Percentiles rank a stretch among this genome's conserved stretches.
These are phyloP conservation scores for Tetragonula clypearis DNA, from an alignment of 1,140 invertebrate genomes.

Conservation along the genomic window DNA sequence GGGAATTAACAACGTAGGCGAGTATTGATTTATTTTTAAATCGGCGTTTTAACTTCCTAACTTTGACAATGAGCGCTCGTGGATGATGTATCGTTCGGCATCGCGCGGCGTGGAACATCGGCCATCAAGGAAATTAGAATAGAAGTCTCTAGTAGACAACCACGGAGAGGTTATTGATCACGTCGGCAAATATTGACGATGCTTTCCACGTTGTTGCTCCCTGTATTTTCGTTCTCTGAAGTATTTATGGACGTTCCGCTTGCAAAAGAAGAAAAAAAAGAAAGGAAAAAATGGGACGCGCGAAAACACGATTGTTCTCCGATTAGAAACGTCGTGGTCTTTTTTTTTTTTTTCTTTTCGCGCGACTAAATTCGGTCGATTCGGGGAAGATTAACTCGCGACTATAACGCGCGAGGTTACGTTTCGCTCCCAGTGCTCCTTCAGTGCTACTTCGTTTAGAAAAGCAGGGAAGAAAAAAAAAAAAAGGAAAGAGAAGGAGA, in stretches of 20 bases:
- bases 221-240: not conserved
- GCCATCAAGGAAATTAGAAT: not conserved
- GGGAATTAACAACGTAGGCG: not conserved
- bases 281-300: not conserved
- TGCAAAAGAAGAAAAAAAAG: not conserved
- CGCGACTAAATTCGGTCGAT: no score
- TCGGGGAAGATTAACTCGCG: no score
- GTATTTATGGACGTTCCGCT: not conserved
- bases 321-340: not conserved
- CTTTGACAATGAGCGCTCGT: not conserved
- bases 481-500: no score
- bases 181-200: slow-evolving; percentile 4
- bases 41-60: not conserved
- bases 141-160: not conserved
- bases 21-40: not conserved
- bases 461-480: no score
- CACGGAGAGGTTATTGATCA: slow-evolving; percentile 4
- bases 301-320: not conserved
- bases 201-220: not conserved
- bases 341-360: no score
- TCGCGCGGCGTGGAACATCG: not conserved
- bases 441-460: no score
- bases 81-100: not conserved
- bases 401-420: no score
- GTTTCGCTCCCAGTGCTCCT: no score